Evolutionary conservation across 2,797 vertebrate species (phyloP).

Genomic region (Leptodactylus fallax): DNA sequence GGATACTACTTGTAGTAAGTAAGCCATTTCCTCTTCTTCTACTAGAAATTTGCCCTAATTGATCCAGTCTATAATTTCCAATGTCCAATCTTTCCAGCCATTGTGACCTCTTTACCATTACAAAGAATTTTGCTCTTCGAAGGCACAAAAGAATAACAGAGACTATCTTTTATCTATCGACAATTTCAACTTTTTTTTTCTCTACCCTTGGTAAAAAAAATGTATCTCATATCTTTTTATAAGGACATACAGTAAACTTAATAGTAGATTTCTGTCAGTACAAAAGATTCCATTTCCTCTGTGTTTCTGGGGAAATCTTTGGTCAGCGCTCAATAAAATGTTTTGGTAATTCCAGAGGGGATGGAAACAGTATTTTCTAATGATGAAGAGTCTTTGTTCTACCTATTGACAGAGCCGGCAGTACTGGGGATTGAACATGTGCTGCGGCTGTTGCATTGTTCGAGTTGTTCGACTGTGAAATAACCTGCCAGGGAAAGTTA

Average conservation of each 20-base stretch:
- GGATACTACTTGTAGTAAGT: constrained; percentile 7
- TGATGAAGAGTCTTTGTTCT: constrained; percentile 46
- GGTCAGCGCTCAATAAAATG: constrained; percentile 14
- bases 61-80: background rate
- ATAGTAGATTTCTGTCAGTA: background rate
- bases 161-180: background rate
- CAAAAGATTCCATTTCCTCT: background rate
- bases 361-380: constrained; percentile 26
- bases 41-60: constrained; percentile 1
- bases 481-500: constrained; percentile 45
- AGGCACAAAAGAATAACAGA: background rate
- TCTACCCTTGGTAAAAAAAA: too few relatives aligned
- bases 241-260: constrained; percentile 4
- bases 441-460: constrained; percentile 41
- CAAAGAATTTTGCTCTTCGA: background rate
- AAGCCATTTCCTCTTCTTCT: constrained; percentile 2
- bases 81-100: constrained; percentile 19
- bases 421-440: constrained; percentile 13
- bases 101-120: background rate
- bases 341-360: constrained; percentile 8
- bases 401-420: constrained; percentile 31
- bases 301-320: constrained; percentile 15
- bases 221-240: background rate
- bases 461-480: constrained; percentile 58
- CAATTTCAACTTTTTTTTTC: constrained; percentile 5